phyloP scores from a whole-genome alignment of 2,888 invertebrate species.

The Hyles lineata region DNA sequence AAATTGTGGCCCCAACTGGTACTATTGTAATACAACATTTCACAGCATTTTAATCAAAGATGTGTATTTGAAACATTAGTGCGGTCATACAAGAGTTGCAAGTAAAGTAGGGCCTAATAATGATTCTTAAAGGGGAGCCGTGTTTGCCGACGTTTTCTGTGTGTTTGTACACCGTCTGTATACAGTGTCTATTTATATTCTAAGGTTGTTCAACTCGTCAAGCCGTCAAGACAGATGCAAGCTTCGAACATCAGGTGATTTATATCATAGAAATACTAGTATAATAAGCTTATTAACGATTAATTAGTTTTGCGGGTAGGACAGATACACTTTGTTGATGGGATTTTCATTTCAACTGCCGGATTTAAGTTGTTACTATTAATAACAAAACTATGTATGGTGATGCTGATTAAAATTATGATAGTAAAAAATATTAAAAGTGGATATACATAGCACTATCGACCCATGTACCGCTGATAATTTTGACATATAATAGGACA shows the following conservation, averaged over 20 bases:
- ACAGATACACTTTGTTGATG: too few relatives aligned
- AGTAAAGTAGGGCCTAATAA: constrained; percentile 33
- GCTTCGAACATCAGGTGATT: constrained; percentile 24
- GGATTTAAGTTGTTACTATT: too few relatives aligned
- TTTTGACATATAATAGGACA: neutral
- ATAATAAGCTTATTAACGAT: too few relatives aligned
- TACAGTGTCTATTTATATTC: constrained; percentile 73
- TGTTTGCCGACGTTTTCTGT: constrained; percentile 59
- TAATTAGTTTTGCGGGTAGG: too few relatives aligned
- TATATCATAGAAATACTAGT: neutral
- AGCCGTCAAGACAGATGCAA: constrained; percentile 29
- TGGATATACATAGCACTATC: too few relatives aligned
- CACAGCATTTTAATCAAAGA: too few relatives aligned
- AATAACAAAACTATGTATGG: too few relatives aligned
- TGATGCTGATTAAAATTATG: neutral
- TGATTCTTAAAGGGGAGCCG: constrained; percentile 50
- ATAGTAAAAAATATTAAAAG: neutral
- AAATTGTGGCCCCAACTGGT: too few relatives aligned
- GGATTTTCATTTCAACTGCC: too few relatives aligned
- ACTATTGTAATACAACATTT: too few relatives aligned
- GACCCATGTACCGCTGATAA: too few relatives aligned
- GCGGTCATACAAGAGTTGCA: constrained; percentile 4
- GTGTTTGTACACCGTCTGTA: constrained; percentile 57
- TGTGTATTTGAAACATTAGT: too few relatives aligned
- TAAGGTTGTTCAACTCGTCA: constrained; percentile 77